Evolutionary conservation across 2,113 vertebrate genomes (phyloP), one percentile per base, ranked within the genome.

Genomic region (Rhinolophus ferrumequinum): DNA sequence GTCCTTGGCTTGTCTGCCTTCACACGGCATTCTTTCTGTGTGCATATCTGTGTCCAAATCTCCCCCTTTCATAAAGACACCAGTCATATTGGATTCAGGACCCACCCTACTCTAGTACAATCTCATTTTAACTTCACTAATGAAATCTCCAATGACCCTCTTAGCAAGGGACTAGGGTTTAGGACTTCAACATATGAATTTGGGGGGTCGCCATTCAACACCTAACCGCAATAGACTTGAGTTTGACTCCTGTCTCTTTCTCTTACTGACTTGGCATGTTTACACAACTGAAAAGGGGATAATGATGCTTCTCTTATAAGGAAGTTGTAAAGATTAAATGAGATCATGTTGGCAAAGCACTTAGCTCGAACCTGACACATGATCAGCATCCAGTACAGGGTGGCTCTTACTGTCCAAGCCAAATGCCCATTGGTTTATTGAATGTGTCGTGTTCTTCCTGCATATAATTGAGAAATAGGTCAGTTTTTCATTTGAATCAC

Each of bases 401-500:
- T 88, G n/a, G 21, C 1, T 47, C 5, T 94, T 94, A 75, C 24
- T 85, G 14, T 69, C 38, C 73, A 38, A n/a, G 47, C 22, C 72
- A 85, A 90, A 73, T 96, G 35, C 12, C 80, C 50, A 67, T 30
- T 82, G 50, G 92, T 56, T 97, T 56, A 92, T 81, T 73, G 50
- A 50, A 67, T 75, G 35, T 15, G 38, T 73, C 75, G 10, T 64
- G 11, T 15, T 84, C 5, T 56, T 88, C 26, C 26, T 79, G 82
- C 72, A 89, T 86, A 83, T 58, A 91, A 81, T 35, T 79, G 67
- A 96, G 77, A 97, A 93, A 77, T 80, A 82, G 33, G 15, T 80
- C 33, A 41, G 77, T 92, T 93, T 96, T 94, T 94, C 18, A 79
- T 93, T 89, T 94, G 84, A 52, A 64, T 88, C 64, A 21, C 26